Conservation (phyloP, 2,797 vertebrate species). For the Manis crassicaudata region DNA sequence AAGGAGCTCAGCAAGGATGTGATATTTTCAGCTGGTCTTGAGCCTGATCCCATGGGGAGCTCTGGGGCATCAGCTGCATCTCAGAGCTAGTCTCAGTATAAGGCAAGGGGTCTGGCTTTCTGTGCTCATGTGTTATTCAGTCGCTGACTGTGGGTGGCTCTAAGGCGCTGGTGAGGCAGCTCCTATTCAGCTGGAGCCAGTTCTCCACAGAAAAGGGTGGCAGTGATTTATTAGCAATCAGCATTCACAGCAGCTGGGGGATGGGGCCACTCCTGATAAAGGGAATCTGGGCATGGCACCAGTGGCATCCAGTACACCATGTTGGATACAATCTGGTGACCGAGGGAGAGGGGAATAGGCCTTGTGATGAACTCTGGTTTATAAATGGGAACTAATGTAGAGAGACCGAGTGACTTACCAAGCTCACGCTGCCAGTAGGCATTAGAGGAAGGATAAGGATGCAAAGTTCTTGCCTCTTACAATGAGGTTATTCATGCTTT, state of each 20-base stretch:
- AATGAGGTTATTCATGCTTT: background rate
- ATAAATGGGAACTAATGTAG: background rate
- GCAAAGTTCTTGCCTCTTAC: background rate
- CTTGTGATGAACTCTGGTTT: background rate
- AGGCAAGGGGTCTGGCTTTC: background rate
- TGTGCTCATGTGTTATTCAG: background rate
- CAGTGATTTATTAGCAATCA: background rate
- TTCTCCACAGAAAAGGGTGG: background rate
- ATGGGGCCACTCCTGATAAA: background rate
- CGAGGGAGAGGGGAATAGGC: background rate
- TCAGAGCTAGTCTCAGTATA: background rate
- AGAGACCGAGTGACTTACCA: background rate
- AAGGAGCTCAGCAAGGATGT: background rate
- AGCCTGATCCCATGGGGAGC: no score
- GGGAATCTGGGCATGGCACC: background rate
- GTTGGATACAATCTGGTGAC: background rate
- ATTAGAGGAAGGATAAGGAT: background rate
- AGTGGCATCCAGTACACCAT: background rate
- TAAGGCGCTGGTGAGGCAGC: background rate
- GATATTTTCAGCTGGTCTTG: background rate
- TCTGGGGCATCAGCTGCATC: background rate
- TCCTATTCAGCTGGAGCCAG: background rate
- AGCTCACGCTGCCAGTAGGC: no score
- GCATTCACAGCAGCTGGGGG: background rate
- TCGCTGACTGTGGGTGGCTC: background rate